Evolutionary conservation across 2,113 vertebrate species (phyloP).

Genomic region (Lepus americanus): DNA sequence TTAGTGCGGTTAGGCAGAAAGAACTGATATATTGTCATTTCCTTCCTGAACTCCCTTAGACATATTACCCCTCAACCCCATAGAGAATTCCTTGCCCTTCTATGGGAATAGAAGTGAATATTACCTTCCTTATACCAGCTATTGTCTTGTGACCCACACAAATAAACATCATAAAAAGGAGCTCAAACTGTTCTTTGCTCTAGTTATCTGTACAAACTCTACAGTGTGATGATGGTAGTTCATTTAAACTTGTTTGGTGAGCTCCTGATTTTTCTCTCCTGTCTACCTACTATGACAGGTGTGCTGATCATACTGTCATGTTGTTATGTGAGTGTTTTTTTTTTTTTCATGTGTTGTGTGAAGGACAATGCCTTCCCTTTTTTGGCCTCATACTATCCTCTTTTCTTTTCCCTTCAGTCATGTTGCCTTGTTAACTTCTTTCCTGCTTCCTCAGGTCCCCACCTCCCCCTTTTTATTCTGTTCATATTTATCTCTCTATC

Average conservation of each 20-base stretch:
- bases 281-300: background rate
- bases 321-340: background rate
- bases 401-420: background rate
- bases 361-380: background rate
- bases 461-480: background rate
- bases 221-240: background rate
- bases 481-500: background rate
- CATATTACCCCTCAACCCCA: background rate
- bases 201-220: background rate
- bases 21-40: too few relatives aligned
- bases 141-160: constrained; percentile 27
- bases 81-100: background rate
- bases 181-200: background rate
- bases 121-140: background rate
- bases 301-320: background rate
- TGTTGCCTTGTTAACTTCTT: background rate
- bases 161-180: background rate
- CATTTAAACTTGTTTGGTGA: background rate
- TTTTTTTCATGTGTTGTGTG: background rate
- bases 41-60: background rate
- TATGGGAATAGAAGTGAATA: background rate
- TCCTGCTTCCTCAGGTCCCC: background rate
- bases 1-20: too few relatives aligned
- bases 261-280: background rate
- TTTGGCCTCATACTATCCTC: background rate